Conservation (phyloP, 2,888 invertebrate species). For the Epiperipatus broadwayi region DNA sequence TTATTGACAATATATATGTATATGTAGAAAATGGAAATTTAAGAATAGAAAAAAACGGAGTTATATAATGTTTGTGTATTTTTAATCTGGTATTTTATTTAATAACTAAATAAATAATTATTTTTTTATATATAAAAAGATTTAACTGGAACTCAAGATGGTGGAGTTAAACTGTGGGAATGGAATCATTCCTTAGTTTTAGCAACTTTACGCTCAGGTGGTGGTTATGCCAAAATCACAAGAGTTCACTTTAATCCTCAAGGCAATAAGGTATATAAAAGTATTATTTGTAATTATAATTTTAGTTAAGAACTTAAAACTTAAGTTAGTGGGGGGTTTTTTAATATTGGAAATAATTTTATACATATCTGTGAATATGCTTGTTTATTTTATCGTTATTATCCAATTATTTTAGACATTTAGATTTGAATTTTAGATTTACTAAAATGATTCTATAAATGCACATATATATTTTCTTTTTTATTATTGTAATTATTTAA, state of each 20-base stretch:
- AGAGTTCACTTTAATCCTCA: slow-evolving; percentile 87
- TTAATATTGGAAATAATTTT: not conserved
- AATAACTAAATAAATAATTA: too few relatives aligned
- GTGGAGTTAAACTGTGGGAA: slow-evolving; percentile 90
- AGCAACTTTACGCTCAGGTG: slow-evolving; percentile 45
- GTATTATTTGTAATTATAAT: too few relatives aligned
- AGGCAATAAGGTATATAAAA: slow-evolving; percentile 62
- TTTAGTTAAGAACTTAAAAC: not conserved
- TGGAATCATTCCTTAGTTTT: slow-evolving; percentile 55
- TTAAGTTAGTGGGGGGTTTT: not conserved
- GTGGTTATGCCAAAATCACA: slow-evolving; percentile 43
- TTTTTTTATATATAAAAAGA: slow-evolving; percentile 43
- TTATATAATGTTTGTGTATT: slow-evolving; percentile 12
- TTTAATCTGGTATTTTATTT: slow-evolving; percentile 10
- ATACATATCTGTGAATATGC: too few relatives aligned
- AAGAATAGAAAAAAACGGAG: slow-evolving; percentile 10
- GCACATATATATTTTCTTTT: too few relatives aligned
- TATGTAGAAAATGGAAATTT: too few relatives aligned
- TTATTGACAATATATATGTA: too few relatives aligned
- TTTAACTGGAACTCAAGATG: slow-evolving; percentile 83
- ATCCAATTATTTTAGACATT: too few relatives aligned
- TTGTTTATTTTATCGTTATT: not conserved
- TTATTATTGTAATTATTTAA: too few relatives aligned
- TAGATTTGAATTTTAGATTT: too few relatives aligned
- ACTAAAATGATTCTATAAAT: too few relatives aligned